Percentiles rank a stretch among this genome's conserved stretches.
Evolutionary conservation across 2,797 vertebrate species (phyloP).

Genomic region (Xenentodon cancila): DNA sequence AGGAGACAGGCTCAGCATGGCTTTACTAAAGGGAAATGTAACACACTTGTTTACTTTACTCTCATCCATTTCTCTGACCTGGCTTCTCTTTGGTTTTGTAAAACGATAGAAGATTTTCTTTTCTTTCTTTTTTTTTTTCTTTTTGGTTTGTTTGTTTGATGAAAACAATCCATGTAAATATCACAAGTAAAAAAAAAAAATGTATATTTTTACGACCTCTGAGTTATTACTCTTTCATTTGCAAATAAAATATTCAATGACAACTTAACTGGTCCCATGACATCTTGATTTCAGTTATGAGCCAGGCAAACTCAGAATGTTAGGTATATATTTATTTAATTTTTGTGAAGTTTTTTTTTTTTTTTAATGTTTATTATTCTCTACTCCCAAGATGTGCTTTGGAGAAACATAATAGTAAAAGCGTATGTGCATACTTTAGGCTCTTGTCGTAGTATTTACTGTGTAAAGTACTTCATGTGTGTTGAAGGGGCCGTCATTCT

Average conservation of each 20-base stretch:
- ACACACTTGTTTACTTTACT: conserved; percentile 66
- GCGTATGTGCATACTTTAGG: too few relatives aligned
- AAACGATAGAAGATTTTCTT: conserved; percentile 52
- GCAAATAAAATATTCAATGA: conserved; percentile 88
- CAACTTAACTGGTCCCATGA: conserved; percentile 64
- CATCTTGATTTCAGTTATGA: conserved; percentile 46
- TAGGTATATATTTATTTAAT: too few relatives aligned
- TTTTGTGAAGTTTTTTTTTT: too few relatives aligned
- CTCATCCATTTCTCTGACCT: conserved; percentile 69
- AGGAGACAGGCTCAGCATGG: conserved; percentile 52
- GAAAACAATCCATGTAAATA: conserved; percentile 87
- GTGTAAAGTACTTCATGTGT: background rate
- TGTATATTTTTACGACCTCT: conserved; percentile 90
- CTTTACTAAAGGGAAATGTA: conserved; percentile 70
- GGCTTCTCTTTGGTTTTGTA: conserved; percentile 76
- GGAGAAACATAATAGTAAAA: too few relatives aligned
- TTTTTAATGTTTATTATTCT: too few relatives aligned
- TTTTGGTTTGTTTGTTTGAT: conserved; percentile 66
- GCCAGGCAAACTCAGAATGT: too few relatives aligned
- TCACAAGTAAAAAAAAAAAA: conserved; percentile 83
- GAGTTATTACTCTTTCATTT: conserved; percentile 89
- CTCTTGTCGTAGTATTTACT: too few relatives aligned
- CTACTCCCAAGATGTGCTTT: too few relatives aligned
- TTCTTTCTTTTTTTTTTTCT: conserved; percentile 14
- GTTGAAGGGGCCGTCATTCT: background rate